Conservation (phyloP, 2,797 vertebrate genomes). For the Chiroxiphia lanceolata region DNA sequence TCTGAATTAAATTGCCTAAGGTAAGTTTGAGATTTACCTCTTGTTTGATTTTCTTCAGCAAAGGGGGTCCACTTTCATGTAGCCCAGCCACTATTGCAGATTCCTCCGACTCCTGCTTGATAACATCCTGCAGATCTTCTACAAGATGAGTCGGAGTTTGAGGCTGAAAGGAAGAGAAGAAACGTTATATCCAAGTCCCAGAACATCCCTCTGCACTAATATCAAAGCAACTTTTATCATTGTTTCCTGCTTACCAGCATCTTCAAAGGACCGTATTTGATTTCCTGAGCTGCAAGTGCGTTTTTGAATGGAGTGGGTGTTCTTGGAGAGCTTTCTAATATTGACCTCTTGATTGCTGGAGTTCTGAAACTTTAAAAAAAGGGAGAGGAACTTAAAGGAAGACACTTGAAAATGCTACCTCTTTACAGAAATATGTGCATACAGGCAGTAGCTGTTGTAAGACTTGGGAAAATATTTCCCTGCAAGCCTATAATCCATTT, state of each 20-base stretch:
- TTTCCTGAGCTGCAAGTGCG: constrained; percentile 86
- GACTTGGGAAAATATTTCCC: neutral
- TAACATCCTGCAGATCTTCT: constrained; percentile 87
- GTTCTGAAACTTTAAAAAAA: constrained; percentile 87
- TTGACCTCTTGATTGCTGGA: constrained; percentile 90
- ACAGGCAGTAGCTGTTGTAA: neutral
- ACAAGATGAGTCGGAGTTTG: constrained; percentile 86
- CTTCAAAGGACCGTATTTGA: constrained; percentile 91
- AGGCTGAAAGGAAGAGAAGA: constrained; percentile 75
- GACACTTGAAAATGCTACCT: neutral
- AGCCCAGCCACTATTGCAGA: constrained; percentile 83
- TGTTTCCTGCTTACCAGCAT: constrained; percentile 85
- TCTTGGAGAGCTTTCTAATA: constrained; percentile 90
- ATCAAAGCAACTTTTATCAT: constrained; percentile 30
- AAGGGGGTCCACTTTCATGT: constrained; percentile 83
- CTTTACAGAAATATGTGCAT: neutral
- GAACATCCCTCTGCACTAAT: constrained; percentile 25
- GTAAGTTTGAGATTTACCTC: constrained; percentile 83
- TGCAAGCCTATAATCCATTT: neutral
- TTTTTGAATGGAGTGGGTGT: constrained; percentile 95
- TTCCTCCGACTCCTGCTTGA: constrained; percentile 96
- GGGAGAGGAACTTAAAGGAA: constrained; percentile 5
- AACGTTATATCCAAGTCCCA: constrained; percentile 27
- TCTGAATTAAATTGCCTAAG: constrained; percentile 54
- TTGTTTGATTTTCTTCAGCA: constrained; percentile 97